Evolutionary conservation across 2,888 invertebrate species (phyloP), one percentile per base, ranked within the genome.

Genomic region (Clivina fossor): DNA sequence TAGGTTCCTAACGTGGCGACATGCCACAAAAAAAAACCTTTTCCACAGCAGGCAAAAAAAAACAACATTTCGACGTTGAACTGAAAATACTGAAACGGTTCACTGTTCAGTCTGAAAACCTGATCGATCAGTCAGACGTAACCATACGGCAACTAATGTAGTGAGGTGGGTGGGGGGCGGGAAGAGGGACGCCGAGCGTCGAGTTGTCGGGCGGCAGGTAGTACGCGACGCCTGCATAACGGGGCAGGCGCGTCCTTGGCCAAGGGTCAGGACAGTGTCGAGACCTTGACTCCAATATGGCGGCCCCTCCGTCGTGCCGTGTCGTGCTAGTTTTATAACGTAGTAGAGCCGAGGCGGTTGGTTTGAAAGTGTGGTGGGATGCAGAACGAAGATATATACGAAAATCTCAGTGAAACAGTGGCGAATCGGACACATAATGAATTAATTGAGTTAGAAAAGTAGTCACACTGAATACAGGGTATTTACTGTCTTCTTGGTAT

Each of bases 181-280:
- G 24, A 7, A 33, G 11, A 33, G 19, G 19, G 33, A 30, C 30
- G 30, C 30, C 30, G 30, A 16, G 30, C 46, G 46, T 13, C 46
- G 46, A 28, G 46, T 18, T 38, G 49, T 19, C 49, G 26, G 20
- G 33, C 33, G 20, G 15, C 38, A 22, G 20, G 22, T 40, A 40
- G 49, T 38, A 33, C n/a, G 33, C 20, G n/a, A 19, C 32, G 15
- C 20, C 47, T 15, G 32, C 47, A 11, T n/a, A n/a, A 15, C 24
- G 46, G 28, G n/a, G 47, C 20, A 32, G 16, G n/a, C 20, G 20
- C 33, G 47, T 47, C 47, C 47, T 47, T 47, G 47, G 33, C 59
- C 60, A 61, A 63, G 63, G 64, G 64, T 64, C 64, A 62, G 62
- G 63, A 61, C 63, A 61, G 59, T 54, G 56, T 44, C 48, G 59